A percentile compares a stretch with the other conserved stretches of the same genome.
Evolutionary conservation across 2,888 invertebrate species (phyloP).

Genomic region (Priocnemis perturbator): DNA sequence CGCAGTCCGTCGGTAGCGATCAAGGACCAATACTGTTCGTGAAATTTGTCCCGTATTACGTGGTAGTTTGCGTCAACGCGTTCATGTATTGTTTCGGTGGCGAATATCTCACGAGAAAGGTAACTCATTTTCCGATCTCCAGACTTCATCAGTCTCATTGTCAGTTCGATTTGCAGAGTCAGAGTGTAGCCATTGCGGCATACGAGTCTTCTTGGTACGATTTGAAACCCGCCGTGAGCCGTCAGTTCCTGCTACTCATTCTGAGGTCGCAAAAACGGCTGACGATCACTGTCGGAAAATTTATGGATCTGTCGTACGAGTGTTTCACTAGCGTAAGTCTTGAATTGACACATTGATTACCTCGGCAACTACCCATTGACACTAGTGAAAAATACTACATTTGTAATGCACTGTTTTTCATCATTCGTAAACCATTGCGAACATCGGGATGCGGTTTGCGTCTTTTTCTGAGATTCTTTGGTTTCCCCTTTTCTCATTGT

Average conservation of each 20-base stretch:
- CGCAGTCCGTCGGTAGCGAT: not conserved
- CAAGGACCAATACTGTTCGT: not conserved
- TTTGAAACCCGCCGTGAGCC: slow-evolving; percentile 27
- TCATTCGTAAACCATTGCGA: too few species aligned
- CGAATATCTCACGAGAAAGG: slow-evolving; percentile 8
- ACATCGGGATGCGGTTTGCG: too few species aligned
- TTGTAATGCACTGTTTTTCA: too few species aligned
- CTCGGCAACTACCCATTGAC: not conserved
- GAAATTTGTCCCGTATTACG: slow-evolving; percentile 10
- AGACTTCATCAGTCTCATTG: not conserved
- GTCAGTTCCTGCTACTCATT: slow-evolving; percentile 38
- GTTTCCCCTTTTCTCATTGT: too few species aligned
- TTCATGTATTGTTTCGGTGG: slow-evolving; percentile 12
- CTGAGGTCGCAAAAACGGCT: slow-evolving; percentile 44
- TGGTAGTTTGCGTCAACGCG: not conserved
- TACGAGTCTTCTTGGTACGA: slow-evolving; percentile 53
- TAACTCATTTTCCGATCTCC: not conserved
- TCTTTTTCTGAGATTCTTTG: too few species aligned
- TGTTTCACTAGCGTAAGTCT: slow-evolving; percentile 41
- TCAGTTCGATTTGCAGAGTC: slow-evolving; percentile 31
- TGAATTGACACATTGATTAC: not conserved
- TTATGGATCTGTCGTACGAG: slow-evolving; percentile 41
- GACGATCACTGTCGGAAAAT: slow-evolving; percentile 47
- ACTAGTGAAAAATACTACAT: too few species aligned
- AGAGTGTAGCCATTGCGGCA: slow-evolving; percentile 34